A percentile compares a stretch with the other conserved stretches of the same genome.
Evolutionary conservation across 1,140 invertebrate species (phyloP).

Genomic region (Steinernema khuongi): DNA sequence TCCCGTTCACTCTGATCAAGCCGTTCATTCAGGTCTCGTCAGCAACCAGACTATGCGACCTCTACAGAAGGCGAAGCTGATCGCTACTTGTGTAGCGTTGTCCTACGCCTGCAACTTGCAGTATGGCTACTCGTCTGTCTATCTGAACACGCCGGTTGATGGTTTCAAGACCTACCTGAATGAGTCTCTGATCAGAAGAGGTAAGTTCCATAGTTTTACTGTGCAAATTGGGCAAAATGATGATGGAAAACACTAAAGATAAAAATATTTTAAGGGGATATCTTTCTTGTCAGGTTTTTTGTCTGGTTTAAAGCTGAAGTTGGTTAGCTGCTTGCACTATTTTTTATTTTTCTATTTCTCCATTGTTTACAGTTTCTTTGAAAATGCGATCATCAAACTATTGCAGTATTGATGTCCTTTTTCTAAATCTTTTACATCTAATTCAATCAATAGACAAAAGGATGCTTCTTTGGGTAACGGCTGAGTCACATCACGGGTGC

Average conservation of each 20-base stretch:
- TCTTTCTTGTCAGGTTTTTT: no score
- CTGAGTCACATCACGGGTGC: no score
- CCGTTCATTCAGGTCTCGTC: background rate
- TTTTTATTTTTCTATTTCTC: no score
- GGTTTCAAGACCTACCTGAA: slow-evolving; percentile 38
- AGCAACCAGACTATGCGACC: background rate
- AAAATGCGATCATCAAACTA: no score
- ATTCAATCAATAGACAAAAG: no score
- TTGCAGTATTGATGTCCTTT: no score
- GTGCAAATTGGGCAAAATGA: no score
- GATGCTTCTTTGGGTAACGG: no score
- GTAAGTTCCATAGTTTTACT: slow-evolving; percentile 19
- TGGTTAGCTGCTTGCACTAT: no score
- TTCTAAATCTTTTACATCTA: no score
- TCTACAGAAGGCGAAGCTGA: background rate
- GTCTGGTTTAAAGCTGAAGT: no score
- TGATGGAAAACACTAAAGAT: background rate
- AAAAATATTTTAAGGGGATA: background rate
- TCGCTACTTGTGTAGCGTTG: background rate
- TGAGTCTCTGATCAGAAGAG: slow-evolving; percentile 32
- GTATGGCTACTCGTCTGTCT: slow-evolving; percentile 36
- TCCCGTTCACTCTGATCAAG: background rate
- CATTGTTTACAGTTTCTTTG: no score
- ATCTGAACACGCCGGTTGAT: slow-evolving; percentile 38
- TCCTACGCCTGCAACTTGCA: slow-evolving; percentile 31